Evolutionary conservation across 2,888 invertebrate genomes (phyloP).

Genomic region (Spatulosminthurus flaviceps): DNA sequence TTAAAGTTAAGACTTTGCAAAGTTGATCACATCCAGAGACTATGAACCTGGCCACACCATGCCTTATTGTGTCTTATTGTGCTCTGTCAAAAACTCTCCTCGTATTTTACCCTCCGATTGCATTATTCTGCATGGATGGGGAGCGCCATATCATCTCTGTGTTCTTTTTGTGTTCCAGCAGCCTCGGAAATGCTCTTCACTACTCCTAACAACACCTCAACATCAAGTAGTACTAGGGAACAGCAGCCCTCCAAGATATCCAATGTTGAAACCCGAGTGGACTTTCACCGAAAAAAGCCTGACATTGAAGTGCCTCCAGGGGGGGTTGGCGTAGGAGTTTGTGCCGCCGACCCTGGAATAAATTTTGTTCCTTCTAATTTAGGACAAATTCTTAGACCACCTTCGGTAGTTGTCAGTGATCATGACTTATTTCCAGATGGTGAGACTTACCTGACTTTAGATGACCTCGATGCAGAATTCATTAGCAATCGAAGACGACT

Average conservation of each 20-base stretch:
- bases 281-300: background rate
- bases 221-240: background rate
- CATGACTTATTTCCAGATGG: constrained; percentile 61
- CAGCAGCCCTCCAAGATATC: background rate
- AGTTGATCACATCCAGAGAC: background rate
- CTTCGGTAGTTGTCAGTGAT: constrained; percentile 63
- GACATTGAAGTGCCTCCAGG: constrained; percentile 7
- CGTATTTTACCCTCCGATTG: background rate
- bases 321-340: background rate
- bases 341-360: background rate
- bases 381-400: constrained; percentile 53
- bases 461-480: constrained; percentile 57
- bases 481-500: constrained; percentile 55
- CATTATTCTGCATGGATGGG: constrained; percentile 20
- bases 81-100: background rate
- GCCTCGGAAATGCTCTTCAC: constrained; percentile 41
- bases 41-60: background rate
- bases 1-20: background rate
- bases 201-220: constrained; percentile 46
- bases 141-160: constrained; percentile 33
- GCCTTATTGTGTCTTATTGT: background rate
- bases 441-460: constrained; percentile 59
- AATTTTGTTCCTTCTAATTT: background rate
- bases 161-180: constrained; percentile 37
- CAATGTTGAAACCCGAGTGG: background rate